phyloP scores from a whole-genome alignment of 2,888 invertebrate species.

The Troides oblongomaculatus region DNA sequence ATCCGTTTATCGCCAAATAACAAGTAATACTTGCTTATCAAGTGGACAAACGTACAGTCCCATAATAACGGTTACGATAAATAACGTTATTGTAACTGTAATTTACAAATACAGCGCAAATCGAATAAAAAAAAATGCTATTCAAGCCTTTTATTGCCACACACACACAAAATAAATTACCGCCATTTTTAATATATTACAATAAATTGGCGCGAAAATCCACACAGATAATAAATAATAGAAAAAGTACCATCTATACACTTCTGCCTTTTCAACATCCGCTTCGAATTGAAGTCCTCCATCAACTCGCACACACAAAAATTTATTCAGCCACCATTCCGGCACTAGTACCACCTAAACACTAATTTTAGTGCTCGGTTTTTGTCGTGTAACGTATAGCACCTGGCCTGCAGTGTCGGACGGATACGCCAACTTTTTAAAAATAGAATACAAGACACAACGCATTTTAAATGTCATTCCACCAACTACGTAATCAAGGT shows the following conservation, averaged over 20 bases:
- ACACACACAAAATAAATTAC: neutral
- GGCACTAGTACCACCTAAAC: conserved; percentile 5
- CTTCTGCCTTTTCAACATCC: conserved; percentile 34
- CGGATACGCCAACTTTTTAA: conserved; percentile 8
- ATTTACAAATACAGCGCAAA: neutral
- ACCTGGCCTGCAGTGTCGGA: conserved; percentile 1
- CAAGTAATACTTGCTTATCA: conserved; percentile 13
- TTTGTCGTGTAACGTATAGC: conserved; percentile 13
- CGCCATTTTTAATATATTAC: neutral
- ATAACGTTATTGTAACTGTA: neutral
- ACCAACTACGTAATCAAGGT: conserved; percentile 1
- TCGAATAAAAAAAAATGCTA: too few relatives aligned
- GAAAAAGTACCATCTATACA: conserved; percentile 33
- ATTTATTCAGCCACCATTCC: conserved; percentile 19
- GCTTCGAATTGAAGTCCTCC: conserved; percentile 30
- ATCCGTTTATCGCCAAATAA: conserved; percentile 22
- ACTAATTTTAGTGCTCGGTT: conserved; percentile 18
- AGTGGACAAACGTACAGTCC: conserved; percentile 9
- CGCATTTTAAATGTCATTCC: conserved; percentile 8
- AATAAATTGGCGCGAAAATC: neutral
- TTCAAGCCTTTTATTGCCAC: neutral
- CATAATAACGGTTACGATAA: conserved; percentile 8
- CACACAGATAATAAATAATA: conserved; percentile 12
- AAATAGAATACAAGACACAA: conserved; percentile 25
- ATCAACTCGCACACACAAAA: conserved; percentile 4